Evolutionary conservation across 2,888 invertebrate genomes (phyloP).

Genomic region (Lymantria monacha): DNA sequence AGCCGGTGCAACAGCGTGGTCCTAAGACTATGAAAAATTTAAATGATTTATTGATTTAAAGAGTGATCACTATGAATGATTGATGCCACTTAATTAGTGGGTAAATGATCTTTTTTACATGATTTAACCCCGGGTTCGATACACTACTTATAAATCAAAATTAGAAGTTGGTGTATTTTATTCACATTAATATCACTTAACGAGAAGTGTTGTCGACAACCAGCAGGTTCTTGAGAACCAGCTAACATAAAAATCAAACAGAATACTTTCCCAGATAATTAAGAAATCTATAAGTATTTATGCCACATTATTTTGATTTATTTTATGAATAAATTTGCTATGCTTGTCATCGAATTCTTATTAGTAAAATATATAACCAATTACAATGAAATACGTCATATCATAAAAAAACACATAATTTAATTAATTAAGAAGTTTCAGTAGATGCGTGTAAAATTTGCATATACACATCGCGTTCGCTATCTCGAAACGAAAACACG

Average conservation of each 20-base stretch:
- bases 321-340: background rate
- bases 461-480: constrained; percentile 72
- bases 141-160: no score
- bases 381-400: background rate
- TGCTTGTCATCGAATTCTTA: background rate
- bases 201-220: no score
- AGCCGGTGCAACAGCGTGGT: no score
- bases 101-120: background rate
- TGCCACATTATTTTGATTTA: background rate
- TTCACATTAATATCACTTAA: no score
- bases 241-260: no score
- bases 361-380: background rate
- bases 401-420: constrained; percentile 32
- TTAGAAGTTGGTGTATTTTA: no score
- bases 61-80: no score
- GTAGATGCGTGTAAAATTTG: constrained; percentile 78
- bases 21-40: no score
- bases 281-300: background rate
- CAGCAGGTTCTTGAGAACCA: no score
- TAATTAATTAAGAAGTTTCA: constrained; percentile 80
- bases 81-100: no score
- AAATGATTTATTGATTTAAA: no score
- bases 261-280: no score
- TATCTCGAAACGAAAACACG: constrained; percentile 71
- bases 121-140: background rate